phyloP scores from a whole-genome alignment of 2,797 vertebrate genomes.

The Halcyon leucocephala region DNA sequence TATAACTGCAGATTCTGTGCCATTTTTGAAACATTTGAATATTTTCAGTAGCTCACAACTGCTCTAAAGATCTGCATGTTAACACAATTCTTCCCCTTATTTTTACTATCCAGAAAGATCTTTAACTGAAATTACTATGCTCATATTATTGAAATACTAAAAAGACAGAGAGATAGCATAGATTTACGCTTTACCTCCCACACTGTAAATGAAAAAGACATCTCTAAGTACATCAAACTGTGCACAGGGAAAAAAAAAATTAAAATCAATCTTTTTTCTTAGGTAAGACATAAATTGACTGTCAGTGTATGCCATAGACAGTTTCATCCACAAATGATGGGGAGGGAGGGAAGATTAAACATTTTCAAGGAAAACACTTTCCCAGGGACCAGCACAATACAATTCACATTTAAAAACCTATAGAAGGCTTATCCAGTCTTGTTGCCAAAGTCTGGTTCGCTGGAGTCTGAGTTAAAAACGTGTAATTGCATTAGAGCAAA shows the following conservation, averaged over 20 bases:
- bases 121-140: not conserved
- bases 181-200: not conserved
- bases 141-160: not conserved
- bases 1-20: not conserved
- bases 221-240: not conserved
- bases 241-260: not conserved
- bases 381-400: slow-evolving; percentile 70
- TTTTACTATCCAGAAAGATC: not conserved
- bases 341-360: slow-evolving; percentile 60
- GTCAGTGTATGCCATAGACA: not conserved
- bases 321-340: not conserved
- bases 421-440: slow-evolving; percentile 72
- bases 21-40: not conserved
- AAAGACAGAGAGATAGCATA: not conserved
- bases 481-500: slow-evolving; percentile 79
- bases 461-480: slow-evolving; percentile 66
- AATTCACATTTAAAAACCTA: slow-evolving; percentile 67
- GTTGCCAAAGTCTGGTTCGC: slow-evolving; percentile 72
- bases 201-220: not conserved
- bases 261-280: not conserved
- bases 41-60: not conserved
- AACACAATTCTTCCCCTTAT: not conserved
- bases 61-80: fast-evolving
- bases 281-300: not conserved
- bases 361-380: slow-evolving; percentile 76